A percentile compares a stretch with the other conserved stretches of the same genome.
phyloP scores from a whole-genome alignment of 2,797 vertebrate genomes.

The Scleropages formosus region DNA sequence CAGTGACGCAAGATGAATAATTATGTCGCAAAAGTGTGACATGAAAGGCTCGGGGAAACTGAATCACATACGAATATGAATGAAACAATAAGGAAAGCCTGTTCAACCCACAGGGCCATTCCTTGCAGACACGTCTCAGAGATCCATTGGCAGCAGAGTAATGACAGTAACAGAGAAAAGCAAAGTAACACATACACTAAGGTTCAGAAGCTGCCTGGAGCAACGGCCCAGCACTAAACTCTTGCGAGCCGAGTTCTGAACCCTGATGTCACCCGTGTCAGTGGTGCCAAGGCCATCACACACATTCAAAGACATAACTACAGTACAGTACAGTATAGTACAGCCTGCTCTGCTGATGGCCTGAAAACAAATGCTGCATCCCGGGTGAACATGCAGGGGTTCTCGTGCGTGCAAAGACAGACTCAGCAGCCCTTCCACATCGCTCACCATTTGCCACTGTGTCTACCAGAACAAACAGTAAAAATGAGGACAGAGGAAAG shows the following conservation, averaged over 20 bases:
- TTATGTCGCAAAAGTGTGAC: background rate
- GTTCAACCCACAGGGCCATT: background rate
- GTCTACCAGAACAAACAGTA: constrained; percentile 18
- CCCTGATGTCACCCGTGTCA: background rate
- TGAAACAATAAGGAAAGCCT: too few relatives aligned
- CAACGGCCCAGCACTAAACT: too few relatives aligned
- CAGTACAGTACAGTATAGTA: background rate
- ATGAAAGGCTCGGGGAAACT: background rate
- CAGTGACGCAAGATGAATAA: too few relatives aligned
- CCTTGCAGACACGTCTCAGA: background rate
- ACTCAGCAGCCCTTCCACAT: background rate
- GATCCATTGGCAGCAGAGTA: background rate
- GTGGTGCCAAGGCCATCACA: background rate
- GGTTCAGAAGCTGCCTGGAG: too few relatives aligned
- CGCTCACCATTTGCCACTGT: background rate
- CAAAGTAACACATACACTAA: background rate
- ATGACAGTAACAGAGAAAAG: constrained; percentile 1
- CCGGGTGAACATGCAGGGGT: background rate
- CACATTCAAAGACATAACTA: background rate
- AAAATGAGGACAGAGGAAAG: constrained; percentile 38
- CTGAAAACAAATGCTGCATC: background rate
- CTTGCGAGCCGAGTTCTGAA: too few relatives aligned
- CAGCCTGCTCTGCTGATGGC: background rate
- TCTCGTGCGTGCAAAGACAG: constrained; percentile 2
- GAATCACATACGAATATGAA: background rate